Conservation (phyloP, 2,113 vertebrate genomes). For the Brachyhypopomus gauderio region DNA sequence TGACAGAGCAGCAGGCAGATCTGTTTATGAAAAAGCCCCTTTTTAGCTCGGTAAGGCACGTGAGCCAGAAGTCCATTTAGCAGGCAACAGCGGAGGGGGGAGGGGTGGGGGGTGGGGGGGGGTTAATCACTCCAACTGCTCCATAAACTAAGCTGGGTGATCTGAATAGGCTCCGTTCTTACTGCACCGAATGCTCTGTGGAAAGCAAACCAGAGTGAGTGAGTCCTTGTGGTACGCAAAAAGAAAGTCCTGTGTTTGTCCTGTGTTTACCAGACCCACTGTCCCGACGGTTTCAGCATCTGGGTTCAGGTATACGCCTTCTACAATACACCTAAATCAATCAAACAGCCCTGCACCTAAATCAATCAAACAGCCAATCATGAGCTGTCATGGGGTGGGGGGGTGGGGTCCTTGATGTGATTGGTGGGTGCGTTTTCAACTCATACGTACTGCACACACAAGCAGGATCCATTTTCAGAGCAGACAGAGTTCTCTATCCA, state of each 20-base stretch:
- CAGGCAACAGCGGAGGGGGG: slow-evolving; percentile 19
- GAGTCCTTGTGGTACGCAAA: slow-evolving; percentile 19
- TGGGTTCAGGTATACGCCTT: slow-evolving; percentile 18
- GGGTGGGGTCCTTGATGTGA: background rate
- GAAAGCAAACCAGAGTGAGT: background rate
- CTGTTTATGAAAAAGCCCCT: background rate
- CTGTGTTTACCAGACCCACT: slow-evolving; percentile 29
- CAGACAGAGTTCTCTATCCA: background rate
- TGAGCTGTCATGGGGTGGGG: background rate
- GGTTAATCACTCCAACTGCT: background rate
- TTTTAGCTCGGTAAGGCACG: background rate
- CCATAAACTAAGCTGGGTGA: slow-evolving; percentile 26
- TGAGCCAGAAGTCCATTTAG: slow-evolving; percentile 30
- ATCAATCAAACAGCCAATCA: slow-evolving; percentile 6
- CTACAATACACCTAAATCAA: slow-evolving; percentile 13
- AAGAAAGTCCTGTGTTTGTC: slow-evolving; percentile 29
- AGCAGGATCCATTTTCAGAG: background rate
- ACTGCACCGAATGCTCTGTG: slow-evolving; percentile 5
- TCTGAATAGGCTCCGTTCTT: slow-evolving; percentile 4
- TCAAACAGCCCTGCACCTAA: background rate
- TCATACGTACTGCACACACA: slow-evolving; percentile 4
- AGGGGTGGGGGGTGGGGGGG: background rate
- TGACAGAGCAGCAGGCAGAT: background rate
- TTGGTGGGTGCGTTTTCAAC: slow-evolving; percentile 33
- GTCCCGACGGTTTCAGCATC: slow-evolving; percentile 36